Base-by-base conservation (phyloP, 2,888 invertebrate species). In the Barypeithes pellucidus region DNA sequence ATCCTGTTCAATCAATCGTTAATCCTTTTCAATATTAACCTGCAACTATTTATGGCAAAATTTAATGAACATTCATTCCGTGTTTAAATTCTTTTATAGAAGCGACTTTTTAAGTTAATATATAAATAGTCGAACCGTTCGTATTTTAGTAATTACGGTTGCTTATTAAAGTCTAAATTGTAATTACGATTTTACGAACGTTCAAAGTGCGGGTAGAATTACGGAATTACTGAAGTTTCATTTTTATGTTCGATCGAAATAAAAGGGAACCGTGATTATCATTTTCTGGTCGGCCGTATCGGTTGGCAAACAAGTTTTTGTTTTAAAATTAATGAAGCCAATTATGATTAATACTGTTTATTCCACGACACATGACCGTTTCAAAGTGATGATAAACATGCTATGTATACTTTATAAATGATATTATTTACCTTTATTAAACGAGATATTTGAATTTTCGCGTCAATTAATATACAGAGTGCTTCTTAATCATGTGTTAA, bases 81-180 rank as follows among this genome's bases (percentile, higher is more conserved):
- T 1, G 47, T 47, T 16, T 45, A 47, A 20, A 47, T 2, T 3
- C 12, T 24, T 24, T 24, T n/a, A n/a, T 24, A 50, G n/a, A 24
- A n/a, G n/a, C 50, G 7, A n/a, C 22, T 50, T 50, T 24, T 24
- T 50, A 20, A 22, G 3, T 47, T 9, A 9, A 18, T 11, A 14
- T 14, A 43, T 43, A 43, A 24, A 24, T 7, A 45, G 47, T 50
- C 24, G 3, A 24, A n/a, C 24, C 20, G 11, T 8, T 24, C 50
- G n/a, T n/a, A 22, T 22, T 24, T 12, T 12, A 50, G 4, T 24
- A 24, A 50, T 24, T 24, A 50, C 50, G 7, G n/a, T 11, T n/a
- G 50, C 50, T 50, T 50, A 12, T 50, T 50, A 50, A 50, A 22
- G 22, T 22, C 24, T 50, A 50, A 50, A 50, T 50, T n/a, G 50